Conservation (phyloP, 2,888 invertebrate genomes). For the Apotomis betuletana region DNA sequence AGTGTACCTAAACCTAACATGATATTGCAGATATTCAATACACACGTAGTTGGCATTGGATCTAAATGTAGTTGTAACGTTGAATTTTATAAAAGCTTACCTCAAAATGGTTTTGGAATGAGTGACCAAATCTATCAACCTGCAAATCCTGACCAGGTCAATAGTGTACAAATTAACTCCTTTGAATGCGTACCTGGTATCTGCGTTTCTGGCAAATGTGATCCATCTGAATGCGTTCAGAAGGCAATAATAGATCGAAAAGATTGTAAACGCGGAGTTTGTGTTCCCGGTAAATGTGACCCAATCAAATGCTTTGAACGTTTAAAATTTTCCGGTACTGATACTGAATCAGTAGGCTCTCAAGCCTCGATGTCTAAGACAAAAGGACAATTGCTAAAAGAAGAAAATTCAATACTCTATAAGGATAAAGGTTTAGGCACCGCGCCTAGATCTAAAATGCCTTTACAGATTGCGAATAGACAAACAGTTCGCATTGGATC, state of each 20-base stretch:
- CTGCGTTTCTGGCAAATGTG: conserved; percentile 4
- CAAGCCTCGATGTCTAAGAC: neutral
- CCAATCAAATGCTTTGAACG: neutral
- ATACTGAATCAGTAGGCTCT: neutral
- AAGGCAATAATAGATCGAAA: neutral
- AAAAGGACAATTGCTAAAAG: neutral
- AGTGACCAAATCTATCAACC: neutral
- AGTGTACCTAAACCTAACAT: neutral
- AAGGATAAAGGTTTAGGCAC: conserved; percentile 5
- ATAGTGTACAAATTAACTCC: neutral
- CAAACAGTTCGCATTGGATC: conserved; percentile 9
- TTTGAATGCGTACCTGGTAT: conserved; percentile 2
- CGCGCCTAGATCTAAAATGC: neutral
- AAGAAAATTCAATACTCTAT: neutral
- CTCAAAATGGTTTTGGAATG: neutral
- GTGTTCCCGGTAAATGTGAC: neutral
- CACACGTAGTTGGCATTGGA: conserved; percentile 3
- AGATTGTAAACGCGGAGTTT: neutral
- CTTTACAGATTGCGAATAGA: neutral
- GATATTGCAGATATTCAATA: neutral
- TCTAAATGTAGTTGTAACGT: conserved; percentile 15
- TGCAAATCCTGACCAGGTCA: neutral
- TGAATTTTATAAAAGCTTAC: conserved; percentile 7
- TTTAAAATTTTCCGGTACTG: neutral
- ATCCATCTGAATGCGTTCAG: neutral